Conservation (phyloP, 2,113 vertebrate genomes). For the Dasyornis broadbenti region DNA sequence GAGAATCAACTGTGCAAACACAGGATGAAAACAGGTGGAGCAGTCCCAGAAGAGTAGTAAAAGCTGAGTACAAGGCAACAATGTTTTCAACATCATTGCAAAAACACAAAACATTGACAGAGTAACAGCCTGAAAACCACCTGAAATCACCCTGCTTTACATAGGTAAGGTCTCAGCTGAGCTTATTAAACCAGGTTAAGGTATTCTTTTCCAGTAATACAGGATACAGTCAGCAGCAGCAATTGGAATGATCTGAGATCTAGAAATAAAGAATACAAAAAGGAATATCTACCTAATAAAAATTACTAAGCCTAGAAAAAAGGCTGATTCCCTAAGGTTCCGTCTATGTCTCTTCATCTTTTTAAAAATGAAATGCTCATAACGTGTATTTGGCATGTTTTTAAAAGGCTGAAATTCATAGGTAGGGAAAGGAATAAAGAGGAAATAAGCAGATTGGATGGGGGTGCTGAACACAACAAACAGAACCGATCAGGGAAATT, state of each 20-base stretch:
- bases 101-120: not conserved
- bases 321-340: not conserved
- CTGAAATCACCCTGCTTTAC: not conserved
- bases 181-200: not conserved
- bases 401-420: not conserved
- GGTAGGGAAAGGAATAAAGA: not conserved
- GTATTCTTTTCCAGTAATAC: not conserved
- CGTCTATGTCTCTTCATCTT: not conserved
- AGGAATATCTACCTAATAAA: not conserved
- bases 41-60: not conserved
- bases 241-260: not conserved
- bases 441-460: not conserved
- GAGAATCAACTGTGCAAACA: not conserved
- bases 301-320: not conserved
- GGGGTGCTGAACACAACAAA: not conserved
- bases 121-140: not conserved
- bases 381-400: not conserved
- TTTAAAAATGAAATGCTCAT: not conserved
- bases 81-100: not conserved
- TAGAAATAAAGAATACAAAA: not conserved
- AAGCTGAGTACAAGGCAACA: not conserved
- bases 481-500: not conserved
- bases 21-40: not conserved
- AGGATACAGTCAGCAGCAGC: not conserved
- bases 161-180: not conserved